phyloP scores from a whole-genome alignment of 1,140 invertebrate species.

The Calliopsis andreniformis region DNA sequence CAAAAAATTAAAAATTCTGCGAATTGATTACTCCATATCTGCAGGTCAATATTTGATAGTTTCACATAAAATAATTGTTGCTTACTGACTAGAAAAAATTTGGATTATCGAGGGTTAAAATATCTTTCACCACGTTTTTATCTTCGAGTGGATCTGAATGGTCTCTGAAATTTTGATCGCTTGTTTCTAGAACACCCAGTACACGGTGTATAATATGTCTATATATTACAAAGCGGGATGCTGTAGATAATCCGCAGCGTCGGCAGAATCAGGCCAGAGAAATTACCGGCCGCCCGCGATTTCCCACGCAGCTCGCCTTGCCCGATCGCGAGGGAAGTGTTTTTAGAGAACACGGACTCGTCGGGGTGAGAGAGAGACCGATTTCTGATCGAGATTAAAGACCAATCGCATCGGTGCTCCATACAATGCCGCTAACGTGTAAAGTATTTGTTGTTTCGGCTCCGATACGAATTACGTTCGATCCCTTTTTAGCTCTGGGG shows the following conservation, averaged over 20 bases:
- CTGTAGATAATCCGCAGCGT: constrained; percentile 64
- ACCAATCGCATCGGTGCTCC: constrained; percentile 50
- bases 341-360: constrained; percentile 48
- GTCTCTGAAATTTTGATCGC: no score
- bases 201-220: constrained; percentile 33
- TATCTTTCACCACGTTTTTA: no score
- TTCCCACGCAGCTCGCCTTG: constrained; percentile 64
- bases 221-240: constrained; percentile 58
- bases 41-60: no score
- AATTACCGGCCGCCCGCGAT: constrained; percentile 63
- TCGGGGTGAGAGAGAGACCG: neutral
- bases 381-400: constrained; percentile 62
- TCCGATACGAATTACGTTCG: constrained; percentile 32
- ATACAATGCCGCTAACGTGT: constrained; percentile 43
- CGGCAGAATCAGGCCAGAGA: constrained; percentile 67
- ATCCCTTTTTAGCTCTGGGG: neutral
- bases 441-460: constrained; percentile 50
- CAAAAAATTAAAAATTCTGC: no score
- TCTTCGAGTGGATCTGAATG: no score
- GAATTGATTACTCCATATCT: no score
- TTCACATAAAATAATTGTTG: no score
- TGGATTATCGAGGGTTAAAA: no score
- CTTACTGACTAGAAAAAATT: no score
- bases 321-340: constrained; percentile 48
- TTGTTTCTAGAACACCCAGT: no score